Base-by-base conservation (phyloP, 1,140 invertebrate species). In the Caenorhabditis inopinata region DNA sequence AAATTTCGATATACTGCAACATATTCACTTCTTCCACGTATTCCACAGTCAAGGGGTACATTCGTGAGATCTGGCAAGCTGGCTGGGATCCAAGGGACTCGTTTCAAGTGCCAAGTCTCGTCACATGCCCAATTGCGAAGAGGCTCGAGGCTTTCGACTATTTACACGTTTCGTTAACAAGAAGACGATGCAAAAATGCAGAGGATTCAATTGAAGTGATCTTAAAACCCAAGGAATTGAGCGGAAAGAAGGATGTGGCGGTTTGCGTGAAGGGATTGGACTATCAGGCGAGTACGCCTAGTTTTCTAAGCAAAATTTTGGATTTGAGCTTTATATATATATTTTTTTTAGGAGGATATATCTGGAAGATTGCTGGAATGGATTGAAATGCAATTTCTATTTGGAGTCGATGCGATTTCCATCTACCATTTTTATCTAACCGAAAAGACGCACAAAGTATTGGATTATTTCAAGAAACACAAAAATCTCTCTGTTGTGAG, bases 211-310 rank as follows among this genome's bases (percentile, higher is more conserved):
- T 78, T 38, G 73, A 47, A 29, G 78, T 86, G 9, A 76, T 49
- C 25, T 68, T 49, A 18, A 68, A 68, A 27, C 74, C 75, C 12
- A 23, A 76, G 9, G 11, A 16, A 23, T 25, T 45, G 3, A 25
- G 16, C n/a, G 38, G 42, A 23, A 83, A 78, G 45, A 79, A 79
- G 25, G 35, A 35, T 12, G 80, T 97, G 88, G 95, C 94, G 0
- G 95, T 97, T 0, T 97, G 96, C 87, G 95, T 97, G 18, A 97
- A 97, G 88, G 90, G 96, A 91, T 89, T 97, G 14, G 95, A 96
- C 88, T 96, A 96, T 84, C 91, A 95, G 0, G 82, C 78, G 23
- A 73, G 74, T 35, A 32, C 18, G 42, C 7, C 62, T 16, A 25
- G 27, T 21, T 25, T 42, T 42, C 14, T 5, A 42, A 42, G 38